Percentiles rank a stretch among this genome's conserved stretches.
Conservation (phyloP, 92 coral and sea anemone species). For the Virgularia gustaviana region DNA sequence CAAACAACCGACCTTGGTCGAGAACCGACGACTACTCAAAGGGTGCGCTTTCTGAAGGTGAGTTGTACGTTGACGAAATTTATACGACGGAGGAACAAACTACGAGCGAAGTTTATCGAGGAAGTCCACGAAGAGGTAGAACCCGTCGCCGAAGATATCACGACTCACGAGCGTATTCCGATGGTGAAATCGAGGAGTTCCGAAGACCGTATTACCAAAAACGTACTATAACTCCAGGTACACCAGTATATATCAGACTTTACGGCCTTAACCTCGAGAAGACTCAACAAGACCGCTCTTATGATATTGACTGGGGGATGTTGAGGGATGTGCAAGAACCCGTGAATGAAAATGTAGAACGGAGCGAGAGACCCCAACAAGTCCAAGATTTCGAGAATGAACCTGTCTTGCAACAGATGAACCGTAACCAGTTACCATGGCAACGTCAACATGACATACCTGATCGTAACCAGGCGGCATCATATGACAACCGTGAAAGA, state of each 20-base stretch:
- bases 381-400: background rate
- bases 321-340: slow-evolving; percentile 8
- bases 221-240: slow-evolving; percentile 30
- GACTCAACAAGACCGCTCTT: slow-evolving; percentile 1
- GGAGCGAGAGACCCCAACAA: background rate
- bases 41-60: background rate
- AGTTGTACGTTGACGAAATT: background rate
- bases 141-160: background rate
- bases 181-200: slow-evolving; percentile 33
- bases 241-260: slow-evolving; percentile 25
- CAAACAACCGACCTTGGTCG: slow-evolving; percentile 8
- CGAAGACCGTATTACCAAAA: background rate
- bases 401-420: background rate
- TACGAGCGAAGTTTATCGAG: slow-evolving; percentile 20
- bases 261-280: slow-evolving; percentile 27
- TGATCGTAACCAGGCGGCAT: too few relatives aligned
- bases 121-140: slow-evolving; percentile 3
- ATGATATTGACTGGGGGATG: slow-evolving; percentile 10
- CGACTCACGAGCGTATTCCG: slow-evolving; percentile 10
- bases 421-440: background rate
- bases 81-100: slow-evolving; percentile 1
- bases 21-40: background rate
- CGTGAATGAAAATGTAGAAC: background rate
- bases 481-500: background rate
- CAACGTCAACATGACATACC: background rate